Conservation (phyloP, 2,888 invertebrate species). For the Sericinus montela region DNA sequence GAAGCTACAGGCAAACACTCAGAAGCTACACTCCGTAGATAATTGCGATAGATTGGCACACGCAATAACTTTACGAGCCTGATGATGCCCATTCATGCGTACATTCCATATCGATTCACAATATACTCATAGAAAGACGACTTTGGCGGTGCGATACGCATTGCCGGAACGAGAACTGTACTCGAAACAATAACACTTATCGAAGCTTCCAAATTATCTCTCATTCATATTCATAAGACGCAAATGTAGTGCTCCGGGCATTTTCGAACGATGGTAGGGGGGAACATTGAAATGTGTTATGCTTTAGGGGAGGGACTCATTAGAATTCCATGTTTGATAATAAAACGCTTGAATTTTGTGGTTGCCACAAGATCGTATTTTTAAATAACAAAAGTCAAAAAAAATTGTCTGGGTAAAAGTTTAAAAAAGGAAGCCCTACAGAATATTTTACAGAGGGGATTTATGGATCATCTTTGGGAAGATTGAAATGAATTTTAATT, state of each 20-base stretch:
- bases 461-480: no score
- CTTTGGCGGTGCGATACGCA: constrained; percentile 11
- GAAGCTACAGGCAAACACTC: background rate
- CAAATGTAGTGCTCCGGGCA: constrained; percentile 33
- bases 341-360: constrained; percentile 26
- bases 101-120: constrained; percentile 11
- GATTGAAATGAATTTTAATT: no score
- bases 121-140: constrained; percentile 10
- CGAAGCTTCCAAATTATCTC: constrained; percentile 46
- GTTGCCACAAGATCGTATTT: background rate
- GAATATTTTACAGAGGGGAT: background rate
- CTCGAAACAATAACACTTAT: constrained; percentile 61
- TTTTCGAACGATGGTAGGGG: constrained; percentile 17
- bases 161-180: constrained; percentile 23
- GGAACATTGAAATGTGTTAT: constrained; percentile 21
- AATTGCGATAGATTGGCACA: constrained; percentile 1
- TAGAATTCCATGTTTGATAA: constrained; percentile 38
- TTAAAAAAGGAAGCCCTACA: background rate
- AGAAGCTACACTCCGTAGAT: background rate
- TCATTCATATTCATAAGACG: constrained; percentile 65
- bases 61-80: constrained; percentile 4
- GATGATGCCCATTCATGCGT: constrained; percentile 9
- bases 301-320: constrained; percentile 31
- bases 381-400: constrained; percentile 6
- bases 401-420: background rate